Conservation (phyloP, 2,888 invertebrate genomes). For the Chaitophorus viminalis region DNA sequence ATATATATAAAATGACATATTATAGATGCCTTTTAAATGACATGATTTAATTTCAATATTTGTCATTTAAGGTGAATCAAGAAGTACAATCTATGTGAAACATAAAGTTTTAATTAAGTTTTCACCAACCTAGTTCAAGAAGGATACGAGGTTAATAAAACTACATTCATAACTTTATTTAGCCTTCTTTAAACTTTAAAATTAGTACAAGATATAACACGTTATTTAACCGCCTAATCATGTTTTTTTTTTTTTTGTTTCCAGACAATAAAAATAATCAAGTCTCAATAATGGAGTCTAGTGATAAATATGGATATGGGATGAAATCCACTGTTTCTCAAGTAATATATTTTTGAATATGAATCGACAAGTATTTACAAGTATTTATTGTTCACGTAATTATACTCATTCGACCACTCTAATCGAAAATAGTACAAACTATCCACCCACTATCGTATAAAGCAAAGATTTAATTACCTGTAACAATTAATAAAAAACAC, state of each 20-base stretch:
- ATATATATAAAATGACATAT: background rate
- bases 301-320: slow-evolving; percentile 27
- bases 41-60: background rate
- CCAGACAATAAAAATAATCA: background rate
- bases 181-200: background rate
- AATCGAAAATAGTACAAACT: too few species aligned
- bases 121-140: background rate
- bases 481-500: too few species aligned
- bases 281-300: background rate
- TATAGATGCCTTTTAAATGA: background rate
- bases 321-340: slow-evolving; percentile 56
- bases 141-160: background rate
- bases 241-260: background rate
- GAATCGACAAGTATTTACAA: background rate
- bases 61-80: background rate
- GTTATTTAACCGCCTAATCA: background rate
- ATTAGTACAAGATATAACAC: background rate
- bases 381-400: too few species aligned
- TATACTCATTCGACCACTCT: too few species aligned
- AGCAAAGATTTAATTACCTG: too few species aligned
- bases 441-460: too few species aligned
- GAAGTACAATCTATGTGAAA: background rate
- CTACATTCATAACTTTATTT: background rate
- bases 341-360: slow-evolving; percentile 28
- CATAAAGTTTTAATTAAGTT: background rate